Conservation (phyloP, 2,113 vertebrate species). For the Poeciliopsis occidentalis region DNA sequence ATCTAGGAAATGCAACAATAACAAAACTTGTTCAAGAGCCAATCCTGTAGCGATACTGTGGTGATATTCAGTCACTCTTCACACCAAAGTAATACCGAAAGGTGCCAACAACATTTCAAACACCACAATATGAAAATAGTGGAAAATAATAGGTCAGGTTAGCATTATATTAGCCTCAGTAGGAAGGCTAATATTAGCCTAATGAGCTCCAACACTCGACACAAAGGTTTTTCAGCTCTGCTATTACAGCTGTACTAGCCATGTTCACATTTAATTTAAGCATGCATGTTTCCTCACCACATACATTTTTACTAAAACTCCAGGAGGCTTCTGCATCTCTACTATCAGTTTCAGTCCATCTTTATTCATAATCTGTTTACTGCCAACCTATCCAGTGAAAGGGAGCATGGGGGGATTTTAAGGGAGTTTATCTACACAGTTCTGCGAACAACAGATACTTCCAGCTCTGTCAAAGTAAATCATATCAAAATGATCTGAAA, state of each 20-base stretch:
- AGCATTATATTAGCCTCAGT: too few relatives aligned
- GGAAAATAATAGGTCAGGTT: not conserved
- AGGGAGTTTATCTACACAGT: not conserved
- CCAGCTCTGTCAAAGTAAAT: not conserved
- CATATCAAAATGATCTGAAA: not conserved
- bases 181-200: too few relatives aligned
- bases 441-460: not conserved
- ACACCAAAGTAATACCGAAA: not conserved
- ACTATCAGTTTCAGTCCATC: not conserved
- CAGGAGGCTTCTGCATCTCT: not conserved
- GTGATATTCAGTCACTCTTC: not conserved
- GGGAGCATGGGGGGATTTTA: too few relatives aligned
- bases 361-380: not conserved
- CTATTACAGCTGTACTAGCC: too few relatives aligned
- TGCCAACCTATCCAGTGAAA: not conserved
- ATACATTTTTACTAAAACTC: not conserved
- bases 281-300: too few relatives aligned
- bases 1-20: not conserved
- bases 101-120: not conserved
- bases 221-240: too few relatives aligned
- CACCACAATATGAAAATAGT: not conserved
- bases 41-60: not conserved
- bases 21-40: not conserved
- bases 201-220: too few relatives aligned
- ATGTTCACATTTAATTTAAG: too few relatives aligned